These are phyloP conservation scores for Hoplias malabaricus DNA, from an alignment of 2,113 vertebrate species.

Conservation along the genomic window DNA sequence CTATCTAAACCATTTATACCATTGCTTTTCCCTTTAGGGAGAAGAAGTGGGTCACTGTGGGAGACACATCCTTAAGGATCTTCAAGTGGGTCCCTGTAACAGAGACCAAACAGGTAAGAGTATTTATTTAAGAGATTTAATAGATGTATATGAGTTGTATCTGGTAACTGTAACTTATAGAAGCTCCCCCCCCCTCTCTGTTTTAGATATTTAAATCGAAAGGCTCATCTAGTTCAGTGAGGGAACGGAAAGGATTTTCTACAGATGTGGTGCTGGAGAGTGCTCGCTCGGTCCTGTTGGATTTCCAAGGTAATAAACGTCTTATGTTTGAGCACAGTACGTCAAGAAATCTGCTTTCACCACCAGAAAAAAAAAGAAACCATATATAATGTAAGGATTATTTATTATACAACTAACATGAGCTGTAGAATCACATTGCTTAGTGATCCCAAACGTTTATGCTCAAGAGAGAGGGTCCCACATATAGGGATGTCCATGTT, in stretches of 20 bases:
- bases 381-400: too few species aligned
- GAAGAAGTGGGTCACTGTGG: constrained; percentile 98
- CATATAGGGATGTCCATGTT: too few species aligned
- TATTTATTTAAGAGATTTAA: not conserved
- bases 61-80: constrained; percentile 93
- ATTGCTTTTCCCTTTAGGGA: constrained; percentile 73
- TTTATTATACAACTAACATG: too few species aligned
- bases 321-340: too few species aligned
- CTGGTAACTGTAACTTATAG: not conserved
- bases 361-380: too few species aligned
- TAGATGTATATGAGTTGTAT: not conserved
- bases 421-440: too few species aligned
- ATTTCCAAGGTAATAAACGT: constrained; percentile 85
- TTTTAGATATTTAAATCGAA: constrained; percentile 90
- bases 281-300: constrained; percentile 87
- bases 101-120: constrained; percentile 89
- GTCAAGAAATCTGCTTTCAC: too few species aligned
- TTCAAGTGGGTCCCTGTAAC: constrained; percentile 98
- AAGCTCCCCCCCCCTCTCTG: constrained; percentile 26
- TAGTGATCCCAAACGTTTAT: too few species aligned
- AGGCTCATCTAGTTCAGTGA: constrained; percentile 71
- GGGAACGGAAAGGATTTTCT: constrained; percentile 82
- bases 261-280: constrained; percentile 82
- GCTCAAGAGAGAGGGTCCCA: too few species aligned
- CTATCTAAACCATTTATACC: too few species aligned